A percentile compares a stretch with the other conserved stretches of the same genome.
Conservation (phyloP, 2,888 invertebrate species). For the Cecidostiba fungosa region DNA sequence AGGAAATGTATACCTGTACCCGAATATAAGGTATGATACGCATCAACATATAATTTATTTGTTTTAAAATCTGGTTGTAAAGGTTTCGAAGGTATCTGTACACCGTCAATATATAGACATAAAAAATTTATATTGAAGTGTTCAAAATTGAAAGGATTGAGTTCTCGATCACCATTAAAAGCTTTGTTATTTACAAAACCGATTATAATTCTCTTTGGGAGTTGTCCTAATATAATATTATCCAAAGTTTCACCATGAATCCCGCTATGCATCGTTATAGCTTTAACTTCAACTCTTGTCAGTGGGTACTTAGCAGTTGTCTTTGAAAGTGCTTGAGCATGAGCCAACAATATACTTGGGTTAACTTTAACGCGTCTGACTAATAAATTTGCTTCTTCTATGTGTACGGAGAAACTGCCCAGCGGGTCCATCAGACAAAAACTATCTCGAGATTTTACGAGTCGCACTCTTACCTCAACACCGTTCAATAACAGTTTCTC, state of each 20-base stretch:
- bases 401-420: neutral
- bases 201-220: neutral
- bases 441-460: neutral
- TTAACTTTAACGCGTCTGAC: neutral
- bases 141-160: neutral
- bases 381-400: neutral
- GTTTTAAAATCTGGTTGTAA: conserved; percentile 61
- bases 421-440: neutral
- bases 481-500: neutral
- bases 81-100: neutral
- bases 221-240: neutral
- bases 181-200: neutral
- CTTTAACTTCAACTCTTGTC: neutral
- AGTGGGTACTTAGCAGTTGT: neutral
- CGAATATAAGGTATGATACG: conserved; percentile 69
- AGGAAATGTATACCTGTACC: conserved; percentile 65
- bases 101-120: neutral
- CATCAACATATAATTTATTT: conserved; percentile 63
- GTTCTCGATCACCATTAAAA: neutral
- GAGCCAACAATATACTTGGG: neutral
- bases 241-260: neutral
- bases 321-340: neutral
- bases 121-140: conserved; percentile 5
- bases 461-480: neutral
- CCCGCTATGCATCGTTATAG: neutral